Conservation (phyloP, 92 coral and sea anemone genomes). For the Epizoanthus illoricatus region DNA sequence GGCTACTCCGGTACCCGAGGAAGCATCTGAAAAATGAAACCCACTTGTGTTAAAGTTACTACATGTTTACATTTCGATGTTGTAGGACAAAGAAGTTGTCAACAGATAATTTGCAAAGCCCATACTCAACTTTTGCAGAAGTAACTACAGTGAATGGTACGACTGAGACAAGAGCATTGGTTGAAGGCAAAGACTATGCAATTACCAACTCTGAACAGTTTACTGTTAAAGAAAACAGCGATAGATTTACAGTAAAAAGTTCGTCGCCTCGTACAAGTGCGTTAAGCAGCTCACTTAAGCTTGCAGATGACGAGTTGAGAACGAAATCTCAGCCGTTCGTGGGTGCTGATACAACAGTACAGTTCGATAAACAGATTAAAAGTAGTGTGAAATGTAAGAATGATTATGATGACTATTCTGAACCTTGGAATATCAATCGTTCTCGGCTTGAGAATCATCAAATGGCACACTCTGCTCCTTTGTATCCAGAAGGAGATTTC, state of each 20-base stretch:
- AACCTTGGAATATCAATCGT: slow-evolving; percentile 7
- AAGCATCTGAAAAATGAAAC: too few relatives aligned
- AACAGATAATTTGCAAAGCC: background rate
- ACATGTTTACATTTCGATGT: background rate
- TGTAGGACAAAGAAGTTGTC: background rate
- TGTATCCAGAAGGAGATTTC: slow-evolving; percentile 3
- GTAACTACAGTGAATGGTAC: slow-evolving; percentile 9
- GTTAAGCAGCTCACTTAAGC: slow-evolving; percentile 63
- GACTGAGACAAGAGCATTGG: background rate
- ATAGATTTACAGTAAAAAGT: slow-evolving; percentile 10
- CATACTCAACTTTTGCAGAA: background rate
- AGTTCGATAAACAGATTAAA: background rate
- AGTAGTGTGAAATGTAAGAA: background rate
- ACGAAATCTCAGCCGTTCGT: background rate
- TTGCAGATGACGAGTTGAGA: slow-evolving; percentile 19
- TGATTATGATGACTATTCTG: slow-evolving; percentile 11
- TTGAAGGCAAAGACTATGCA: slow-evolving; percentile 28
- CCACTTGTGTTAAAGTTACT: background rate
- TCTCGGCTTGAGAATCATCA: background rate
- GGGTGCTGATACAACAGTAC: background rate
- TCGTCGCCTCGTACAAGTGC: slow-evolving; percentile 72
- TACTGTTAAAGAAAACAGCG: slow-evolving; percentile 28
- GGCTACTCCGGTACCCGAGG: too few relatives aligned
- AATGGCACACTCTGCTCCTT: slow-evolving; percentile 29
- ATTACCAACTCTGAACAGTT: slow-evolving; percentile 35